These are phyloP conservation scores for Hetaerina titia DNA, from an alignment of 2,888 invertebrate genomes.

Conservation along the genomic window DNA sequence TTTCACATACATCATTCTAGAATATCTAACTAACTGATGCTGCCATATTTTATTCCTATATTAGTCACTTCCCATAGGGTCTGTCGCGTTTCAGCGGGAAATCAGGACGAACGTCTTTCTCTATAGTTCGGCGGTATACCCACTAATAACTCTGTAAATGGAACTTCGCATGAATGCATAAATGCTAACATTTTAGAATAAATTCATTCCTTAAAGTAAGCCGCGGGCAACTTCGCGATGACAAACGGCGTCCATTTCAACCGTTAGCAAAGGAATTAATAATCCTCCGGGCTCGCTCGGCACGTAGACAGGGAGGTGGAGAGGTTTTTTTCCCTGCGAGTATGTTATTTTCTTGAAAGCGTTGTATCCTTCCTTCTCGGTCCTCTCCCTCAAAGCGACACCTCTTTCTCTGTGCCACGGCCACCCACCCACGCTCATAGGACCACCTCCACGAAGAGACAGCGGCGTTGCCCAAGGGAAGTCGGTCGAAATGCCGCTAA, in stretches of 20 bases:
- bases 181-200: background rate
- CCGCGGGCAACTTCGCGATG: background rate
- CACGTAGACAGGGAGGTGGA: background rate
- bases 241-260: background rate
- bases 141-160: background rate
- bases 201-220: background rate
- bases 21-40: no score
- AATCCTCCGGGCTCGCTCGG: background rate
- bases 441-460: background rate
- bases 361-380: background rate
- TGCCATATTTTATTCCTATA: no score
- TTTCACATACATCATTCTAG: no score
- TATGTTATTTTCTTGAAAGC: background rate
- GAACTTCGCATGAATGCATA: background rate
- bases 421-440: background rate
- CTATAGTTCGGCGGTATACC: background rate
- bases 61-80: no score
- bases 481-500: no score
- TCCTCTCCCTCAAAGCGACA: background rate
- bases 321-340: background rate
- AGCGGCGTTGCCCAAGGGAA: no score
- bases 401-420: background rate
- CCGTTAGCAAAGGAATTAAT: slow-evolving; percentile 10
- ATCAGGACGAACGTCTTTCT: background rate
- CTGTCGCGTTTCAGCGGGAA: no score